Base-by-base conservation (phyloP, 2,888 invertebrate species). In the Atethmia centrago region DNA sequence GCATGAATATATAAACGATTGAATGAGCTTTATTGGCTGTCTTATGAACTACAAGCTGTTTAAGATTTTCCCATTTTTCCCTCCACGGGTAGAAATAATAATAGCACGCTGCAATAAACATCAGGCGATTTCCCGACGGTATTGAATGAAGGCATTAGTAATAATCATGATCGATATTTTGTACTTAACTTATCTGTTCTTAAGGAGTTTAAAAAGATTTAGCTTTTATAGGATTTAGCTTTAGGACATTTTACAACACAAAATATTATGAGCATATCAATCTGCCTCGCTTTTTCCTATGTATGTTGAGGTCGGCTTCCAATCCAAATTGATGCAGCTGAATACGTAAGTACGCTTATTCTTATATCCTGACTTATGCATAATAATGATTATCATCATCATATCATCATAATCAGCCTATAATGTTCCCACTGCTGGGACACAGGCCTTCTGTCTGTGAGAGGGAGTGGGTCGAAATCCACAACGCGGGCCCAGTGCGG, bases 51-150 rank as follows among this genome's bases (percentile, higher is more conserved):
- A 67, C 66, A 49, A 59, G 55, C 19, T 31, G 67, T 65, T 80
- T 36, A 77, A 71, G 78, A 82, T 68, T 56, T 51, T 55, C 51
- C 36, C 51, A 67, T 63, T 67, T 64, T 82, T 42, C 42, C 40
- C 25, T 40, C n/a, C 14, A 31, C 61, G 31, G 42, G 31, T 49
- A 61, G 47, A 51, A 68, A 69, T 79, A 73, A 79, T 71, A 73
- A 58, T 56, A 59, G 16, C 45, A 40, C 49, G 45, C 71, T 71
- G 82, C 68, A 79, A 53, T 81, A 79, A 76, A 74, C 77, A 84
- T 83, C 76, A 74, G 71, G 49, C 67, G 71, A 83, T 84, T 85
- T 71, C 84, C 80, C 83, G 61, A 31, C 49, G 77, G 84, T 36
- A 53, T 40, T 56, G 68, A 77, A 66, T 73, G 77, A 68, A 71